phyloP scores from a whole-genome alignment of 92 coral and sea anemone species.

The Actinostola sp. region DNA sequence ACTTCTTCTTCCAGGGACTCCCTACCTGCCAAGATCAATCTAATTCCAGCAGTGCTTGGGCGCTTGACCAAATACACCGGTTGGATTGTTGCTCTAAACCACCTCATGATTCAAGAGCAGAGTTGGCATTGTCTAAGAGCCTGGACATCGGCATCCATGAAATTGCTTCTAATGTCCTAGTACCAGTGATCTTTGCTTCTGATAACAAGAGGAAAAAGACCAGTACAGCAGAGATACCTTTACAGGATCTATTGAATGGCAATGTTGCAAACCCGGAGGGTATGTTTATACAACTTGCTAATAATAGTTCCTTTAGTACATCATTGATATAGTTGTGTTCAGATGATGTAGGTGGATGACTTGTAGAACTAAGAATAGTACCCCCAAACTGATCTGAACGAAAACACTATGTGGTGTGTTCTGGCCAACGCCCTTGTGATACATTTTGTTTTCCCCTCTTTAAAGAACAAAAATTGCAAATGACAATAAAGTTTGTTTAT shows the following conservation, averaged over 20 bases:
- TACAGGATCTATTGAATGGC: constrained; percentile 68
- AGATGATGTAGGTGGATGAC: no score
- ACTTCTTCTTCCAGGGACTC: constrained; percentile 1
- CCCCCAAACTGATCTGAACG: no score
- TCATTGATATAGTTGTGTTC: no score
- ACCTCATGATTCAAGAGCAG: constrained; percentile 37
- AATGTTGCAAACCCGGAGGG: constrained; percentile 53
- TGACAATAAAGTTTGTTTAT: no score
- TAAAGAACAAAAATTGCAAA: no score
- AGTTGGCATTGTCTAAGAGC: constrained; percentile 29
- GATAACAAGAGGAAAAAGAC: constrained; percentile 48
- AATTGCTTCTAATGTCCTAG: constrained; percentile 36
- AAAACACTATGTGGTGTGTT: no score
- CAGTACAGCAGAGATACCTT: constrained; percentile 51
- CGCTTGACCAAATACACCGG: constrained; percentile 1
- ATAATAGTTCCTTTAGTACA: no score
- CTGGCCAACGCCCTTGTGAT: no score
- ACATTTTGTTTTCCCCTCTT: no score
- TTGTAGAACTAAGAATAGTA: no score
- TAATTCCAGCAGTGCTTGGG: neutral
- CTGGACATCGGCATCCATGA: constrained; percentile 42
- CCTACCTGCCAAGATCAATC: neutral
- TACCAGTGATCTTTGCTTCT: constrained; percentile 72
- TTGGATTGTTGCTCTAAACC: constrained; percentile 9
- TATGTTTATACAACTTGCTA: no score